Evolutionary conservation across 2,113 vertebrate genomes (phyloP).

Genomic region (Melanotaenia duboulayi): DNA sequence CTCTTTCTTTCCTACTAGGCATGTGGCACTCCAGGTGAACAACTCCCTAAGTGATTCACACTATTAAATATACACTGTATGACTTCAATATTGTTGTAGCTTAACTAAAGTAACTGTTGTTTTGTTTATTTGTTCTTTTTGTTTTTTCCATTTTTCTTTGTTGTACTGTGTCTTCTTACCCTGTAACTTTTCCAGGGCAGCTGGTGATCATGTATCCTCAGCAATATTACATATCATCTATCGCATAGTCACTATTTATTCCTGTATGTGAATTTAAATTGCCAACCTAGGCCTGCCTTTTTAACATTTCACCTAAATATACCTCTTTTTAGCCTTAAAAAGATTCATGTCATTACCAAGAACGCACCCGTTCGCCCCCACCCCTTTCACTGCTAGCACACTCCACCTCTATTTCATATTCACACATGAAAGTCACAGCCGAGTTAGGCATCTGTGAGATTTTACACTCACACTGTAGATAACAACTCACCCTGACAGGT

Average conservation of each 20-base stretch:
- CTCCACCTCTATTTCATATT: slow-evolving; percentile 58
- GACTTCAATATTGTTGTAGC: slow-evolving; percentile 24
- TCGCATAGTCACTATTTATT: slow-evolving; percentile 30
- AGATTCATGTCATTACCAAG: slow-evolving; percentile 46
- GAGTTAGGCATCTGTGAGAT: slow-evolving; percentile 75
- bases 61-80: slow-evolving; percentile 30
- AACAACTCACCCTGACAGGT: slow-evolving; percentile 78
- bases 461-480: slow-evolving; percentile 75
- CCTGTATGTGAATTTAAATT: slow-evolving; percentile 43
- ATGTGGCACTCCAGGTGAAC: slow-evolving; percentile 36
- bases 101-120: slow-evolving; percentile 13
- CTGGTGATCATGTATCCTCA: slow-evolving; percentile 40
- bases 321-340: slow-evolving; percentile 24
- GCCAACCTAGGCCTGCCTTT: slow-evolving; percentile 16
- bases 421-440: slow-evolving; percentile 77
- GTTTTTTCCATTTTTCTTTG: slow-evolving; percentile 9
- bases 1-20: slow-evolving; percentile 59
- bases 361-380: slow-evolving; percentile 31
- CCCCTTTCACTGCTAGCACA: slow-evolving; percentile 19
- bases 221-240: slow-evolving; percentile 24
- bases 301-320: slow-evolving; percentile 39
- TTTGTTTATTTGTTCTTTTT: neutral
- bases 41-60: slow-evolving; percentile 40
- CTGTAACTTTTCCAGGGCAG: slow-evolving; percentile 39
- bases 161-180: slow-evolving; percentile 37